These are phyloP conservation scores for Antigone vipio DNA, from an alignment of 2,113 vertebrate species.

Conservation along the genomic window DNA sequence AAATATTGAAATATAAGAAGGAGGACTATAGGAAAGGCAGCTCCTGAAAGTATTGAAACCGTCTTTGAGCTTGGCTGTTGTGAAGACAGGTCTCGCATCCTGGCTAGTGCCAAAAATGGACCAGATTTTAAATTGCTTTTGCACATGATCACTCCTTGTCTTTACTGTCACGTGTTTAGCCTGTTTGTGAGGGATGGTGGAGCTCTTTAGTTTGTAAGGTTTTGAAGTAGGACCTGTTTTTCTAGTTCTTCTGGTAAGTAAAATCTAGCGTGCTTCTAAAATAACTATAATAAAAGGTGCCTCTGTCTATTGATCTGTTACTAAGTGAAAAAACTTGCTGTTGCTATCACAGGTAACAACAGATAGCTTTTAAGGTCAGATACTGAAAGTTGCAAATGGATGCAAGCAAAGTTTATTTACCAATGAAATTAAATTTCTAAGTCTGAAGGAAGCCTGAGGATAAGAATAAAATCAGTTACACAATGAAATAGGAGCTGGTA, in stretches of 20 bases:
- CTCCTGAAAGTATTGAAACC: background rate
- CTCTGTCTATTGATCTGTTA: background rate
- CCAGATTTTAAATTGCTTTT: background rate
- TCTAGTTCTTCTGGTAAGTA: background rate
- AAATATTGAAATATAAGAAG: background rate
- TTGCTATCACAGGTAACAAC: background rate
- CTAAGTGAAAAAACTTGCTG: background rate
- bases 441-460: background rate
- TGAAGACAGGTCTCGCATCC: background rate
- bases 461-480: background rate
- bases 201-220: background rate
- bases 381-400: background rate
- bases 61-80: background rate
- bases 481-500: background rate
- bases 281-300: background rate
- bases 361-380: background rate
- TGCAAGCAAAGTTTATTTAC: background rate
- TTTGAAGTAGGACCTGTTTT: constrained; percentile 4
- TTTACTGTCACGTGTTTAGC: background rate
- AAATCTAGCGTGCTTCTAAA: background rate
- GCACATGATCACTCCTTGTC: background rate
- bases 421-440: background rate
- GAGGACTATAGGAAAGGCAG: background rate
- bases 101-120: background rate
- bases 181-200: background rate